Evolutionary conservation across 2,113 vertebrate species (phyloP).

Genomic region (Thoracochromis brauschi): DNA sequence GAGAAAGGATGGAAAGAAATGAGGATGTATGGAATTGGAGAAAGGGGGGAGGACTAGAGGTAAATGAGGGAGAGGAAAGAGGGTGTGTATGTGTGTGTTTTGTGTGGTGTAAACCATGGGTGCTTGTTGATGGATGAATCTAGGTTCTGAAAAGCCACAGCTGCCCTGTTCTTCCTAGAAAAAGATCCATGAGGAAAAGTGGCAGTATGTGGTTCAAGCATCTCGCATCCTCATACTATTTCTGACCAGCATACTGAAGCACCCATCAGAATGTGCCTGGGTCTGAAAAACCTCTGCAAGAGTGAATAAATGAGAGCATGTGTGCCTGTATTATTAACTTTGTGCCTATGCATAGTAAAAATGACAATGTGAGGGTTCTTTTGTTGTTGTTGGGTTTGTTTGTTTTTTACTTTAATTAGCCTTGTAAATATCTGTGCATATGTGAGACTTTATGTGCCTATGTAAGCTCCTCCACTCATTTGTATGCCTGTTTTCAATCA

Average conservation of each 20-base stretch:
- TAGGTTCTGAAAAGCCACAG: constrained; percentile 63
- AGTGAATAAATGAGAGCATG: constrained; percentile 10
- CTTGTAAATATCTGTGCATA: constrained; percentile 33
- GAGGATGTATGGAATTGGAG: constrained; percentile 17
- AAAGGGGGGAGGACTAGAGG: background rate
- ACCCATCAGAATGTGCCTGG: constrained; percentile 49
- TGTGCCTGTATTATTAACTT: constrained; percentile 6
- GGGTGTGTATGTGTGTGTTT: constrained; percentile 17
- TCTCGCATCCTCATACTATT: constrained; percentile 69
- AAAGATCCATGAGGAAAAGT: constrained; percentile 50
- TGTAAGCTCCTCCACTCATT: background rate
- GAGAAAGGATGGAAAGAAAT: background rate
- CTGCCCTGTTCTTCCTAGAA: constrained; percentile 60
- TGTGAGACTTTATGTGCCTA: background rate
- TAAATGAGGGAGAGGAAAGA: background rate
- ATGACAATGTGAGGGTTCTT: background rate
- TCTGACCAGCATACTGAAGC: constrained; percentile 59
- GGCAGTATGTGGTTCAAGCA: constrained; percentile 64
- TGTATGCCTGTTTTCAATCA: constrained; percentile 39
- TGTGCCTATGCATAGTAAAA: background rate
- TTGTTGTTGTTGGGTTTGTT: background rate
- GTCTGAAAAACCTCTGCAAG: background rate
- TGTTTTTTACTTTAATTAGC: constrained; percentile 25
- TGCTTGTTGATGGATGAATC: constrained; percentile 60
- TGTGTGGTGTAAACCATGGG: constrained; percentile 47